A percentile compares a stretch with the other conserved stretches of the same genome.
These are phyloP conservation scores for Onychorhynchus coronatus DNA, from an alignment of 2,113 vertebrate genomes.

Conservation along the genomic window DNA sequence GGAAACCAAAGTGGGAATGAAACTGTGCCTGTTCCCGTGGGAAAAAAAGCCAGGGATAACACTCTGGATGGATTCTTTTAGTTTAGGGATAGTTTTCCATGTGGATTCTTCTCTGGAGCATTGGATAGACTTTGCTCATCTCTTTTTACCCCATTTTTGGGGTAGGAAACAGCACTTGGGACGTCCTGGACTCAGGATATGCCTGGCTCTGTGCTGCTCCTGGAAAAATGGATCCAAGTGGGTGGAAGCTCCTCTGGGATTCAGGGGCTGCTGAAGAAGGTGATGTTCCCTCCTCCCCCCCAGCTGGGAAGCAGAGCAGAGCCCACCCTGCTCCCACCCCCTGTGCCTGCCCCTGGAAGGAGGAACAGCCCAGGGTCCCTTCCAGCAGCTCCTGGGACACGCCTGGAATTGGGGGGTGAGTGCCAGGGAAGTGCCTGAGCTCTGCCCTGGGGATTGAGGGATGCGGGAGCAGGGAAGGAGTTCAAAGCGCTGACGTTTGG, in stretches of 20 bases:
- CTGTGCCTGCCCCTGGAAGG: neutral
- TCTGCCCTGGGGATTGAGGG: too few species aligned
- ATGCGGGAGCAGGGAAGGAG: neutral
- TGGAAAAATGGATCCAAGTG: neutral
- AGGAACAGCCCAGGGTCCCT: neutral
- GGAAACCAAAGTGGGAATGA: neutral
- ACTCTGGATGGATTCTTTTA: too few species aligned
- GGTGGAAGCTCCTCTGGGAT: neutral
- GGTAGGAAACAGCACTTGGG: neutral
- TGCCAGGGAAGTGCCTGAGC: neutral
- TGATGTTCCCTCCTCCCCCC: neutral
- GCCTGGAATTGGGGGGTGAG: neutral
- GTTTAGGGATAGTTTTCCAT: neutral
- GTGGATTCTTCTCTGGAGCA: neutral
- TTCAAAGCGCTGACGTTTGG: neutral
- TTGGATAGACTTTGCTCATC: neutral
- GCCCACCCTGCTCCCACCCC: too few species aligned
- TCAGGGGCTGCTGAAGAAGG: neutral
- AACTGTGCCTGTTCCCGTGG: rapidly evolving
- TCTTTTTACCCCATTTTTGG: neutral
- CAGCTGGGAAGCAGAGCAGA: neutral
- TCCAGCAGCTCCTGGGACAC: neutral
- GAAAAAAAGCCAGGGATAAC: neutral
- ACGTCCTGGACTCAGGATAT: rapidly evolving
- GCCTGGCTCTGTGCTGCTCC: neutral